Evolutionary conservation across 1,140 invertebrate species (phyloP).

Genomic region (Rhopalosiphum maidis): DNA sequence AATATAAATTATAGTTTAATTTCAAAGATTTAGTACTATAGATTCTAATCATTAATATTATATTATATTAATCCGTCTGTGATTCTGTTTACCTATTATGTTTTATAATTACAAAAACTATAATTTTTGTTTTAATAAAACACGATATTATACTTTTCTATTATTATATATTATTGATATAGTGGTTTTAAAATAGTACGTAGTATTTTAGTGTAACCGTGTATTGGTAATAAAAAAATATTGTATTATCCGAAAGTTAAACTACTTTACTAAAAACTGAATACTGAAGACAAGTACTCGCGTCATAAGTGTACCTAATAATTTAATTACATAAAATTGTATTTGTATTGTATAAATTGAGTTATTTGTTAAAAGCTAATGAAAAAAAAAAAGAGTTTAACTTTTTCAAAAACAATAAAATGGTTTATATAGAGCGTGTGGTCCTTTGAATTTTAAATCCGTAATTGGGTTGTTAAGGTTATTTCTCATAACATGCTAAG

Average conservation of each 20-base stretch:
- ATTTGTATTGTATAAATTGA: neutral
- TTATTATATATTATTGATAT: no score
- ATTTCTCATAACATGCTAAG: neutral
- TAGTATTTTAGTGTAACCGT: no score
- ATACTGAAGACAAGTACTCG: neutral
- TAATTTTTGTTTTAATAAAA: neutral
- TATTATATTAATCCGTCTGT: no score
- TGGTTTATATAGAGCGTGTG: neutral
- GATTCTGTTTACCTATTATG: neutral
- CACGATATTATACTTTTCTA: no score
- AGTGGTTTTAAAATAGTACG: no score
- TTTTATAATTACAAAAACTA: neutral
- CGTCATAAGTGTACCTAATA: neutral
- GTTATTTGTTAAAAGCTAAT: neutral
- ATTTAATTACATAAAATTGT: neutral
- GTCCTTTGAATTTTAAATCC: neutral
- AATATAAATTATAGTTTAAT: neutral
- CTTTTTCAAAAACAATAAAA: neutral
- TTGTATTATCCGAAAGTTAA: neutral
- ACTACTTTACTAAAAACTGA: neutral
- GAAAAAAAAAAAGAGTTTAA: neutral
- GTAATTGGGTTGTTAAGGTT: neutral
- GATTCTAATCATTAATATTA: neutral
- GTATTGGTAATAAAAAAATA: no score
- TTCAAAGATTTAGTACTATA: neutral